Conservation (phyloP, 2,797 vertebrate genomes). For the Argentina silus region DNA sequence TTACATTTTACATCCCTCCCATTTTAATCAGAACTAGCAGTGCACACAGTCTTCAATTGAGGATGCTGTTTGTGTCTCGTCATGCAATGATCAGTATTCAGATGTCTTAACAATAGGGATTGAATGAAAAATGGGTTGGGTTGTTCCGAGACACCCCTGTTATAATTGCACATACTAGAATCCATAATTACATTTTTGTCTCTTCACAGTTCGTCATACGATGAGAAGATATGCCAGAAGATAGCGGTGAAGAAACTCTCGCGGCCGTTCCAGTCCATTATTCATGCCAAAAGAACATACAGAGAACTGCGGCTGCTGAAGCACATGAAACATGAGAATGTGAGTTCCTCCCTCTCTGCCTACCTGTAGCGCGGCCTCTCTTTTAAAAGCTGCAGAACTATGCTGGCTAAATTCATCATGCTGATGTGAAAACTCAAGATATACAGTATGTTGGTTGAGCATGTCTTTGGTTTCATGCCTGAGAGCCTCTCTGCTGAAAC, state of each 20-base stretch:
- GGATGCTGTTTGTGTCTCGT: no score
- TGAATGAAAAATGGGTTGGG: no score
- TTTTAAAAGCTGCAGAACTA: conserved; percentile 4
- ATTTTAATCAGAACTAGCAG: no score
- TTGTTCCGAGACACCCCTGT: conserved; percentile 14
- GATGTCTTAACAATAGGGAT: no score
- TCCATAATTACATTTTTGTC: neutral
- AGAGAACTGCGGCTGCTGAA: conserved; percentile 94
- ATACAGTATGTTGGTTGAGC: neutral
- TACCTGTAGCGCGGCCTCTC: no score
- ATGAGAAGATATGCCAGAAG: conserved; percentile 82
- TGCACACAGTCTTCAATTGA: no score
- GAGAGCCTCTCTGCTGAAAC: neutral
- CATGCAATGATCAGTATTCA: no score
- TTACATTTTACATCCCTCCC: no score
- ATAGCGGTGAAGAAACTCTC: conserved; percentile 99
- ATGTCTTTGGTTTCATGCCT: neutral
- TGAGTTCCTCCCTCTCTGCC: conserved; percentile 76
- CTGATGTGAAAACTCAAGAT: neutral
- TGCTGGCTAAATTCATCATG: neutral
- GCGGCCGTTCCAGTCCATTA: conserved; percentile 96
- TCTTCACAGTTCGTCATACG: conserved; percentile 84
- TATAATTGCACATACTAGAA: conserved; percentile 13
- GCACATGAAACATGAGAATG: conserved; percentile 99
- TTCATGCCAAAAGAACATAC: conserved; percentile 97